Evolutionary conservation across 2,797 vertebrate species (phyloP), one percentile per base, ranked within the genome.

Genomic region (Gallinago nigripennis): DNA sequence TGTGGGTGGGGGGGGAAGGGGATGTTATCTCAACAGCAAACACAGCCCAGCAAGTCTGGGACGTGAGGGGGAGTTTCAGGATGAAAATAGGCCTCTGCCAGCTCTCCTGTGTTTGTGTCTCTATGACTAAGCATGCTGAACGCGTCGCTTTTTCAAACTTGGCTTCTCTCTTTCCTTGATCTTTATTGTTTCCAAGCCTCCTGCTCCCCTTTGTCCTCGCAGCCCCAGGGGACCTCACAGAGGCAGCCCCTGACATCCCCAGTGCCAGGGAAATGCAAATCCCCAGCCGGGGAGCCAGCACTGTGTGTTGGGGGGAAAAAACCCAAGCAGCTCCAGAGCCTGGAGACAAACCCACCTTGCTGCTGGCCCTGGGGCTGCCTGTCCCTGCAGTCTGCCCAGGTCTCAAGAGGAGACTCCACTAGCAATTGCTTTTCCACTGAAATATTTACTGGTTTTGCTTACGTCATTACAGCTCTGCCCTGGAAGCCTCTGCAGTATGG

Each of bases 31-130:
- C 95, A 92, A 71, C 69, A 86, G 87, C 82, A 95, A 94, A 93
- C 88, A 88, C 88, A 91, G 63, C 86, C 80, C 71, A 88, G 81
- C 46, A 86, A 90, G 91, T 61, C 94, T 94, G 94, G 87, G 92
- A 91, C 20, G 58, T 82, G 79, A 91, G 90, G 91, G 85, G 88
- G 96, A 95, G 92, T 91, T 94, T 86, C 70, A 56, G 92, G 85
- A 93, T 88, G 93, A 94, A 97, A 97, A 97, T 94, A 97, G 96
- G 96, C 92, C 94, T 94, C 96, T 91, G 89, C 82, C 89, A 94
- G 91, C 87, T 54, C 94, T 95, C 61, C 91, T 60, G 54, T 20
- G 0, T 88, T 78, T 61, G 31, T 53, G 63, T 48, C 14, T 78
- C 94, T 76, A 14, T 92, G 96, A 96, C 92, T 92, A 91, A 96